These are phyloP conservation scores for Peromyscus leucopus DNA, from an alignment of 2,113 vertebrate species.

Conservation along the genomic window DNA sequence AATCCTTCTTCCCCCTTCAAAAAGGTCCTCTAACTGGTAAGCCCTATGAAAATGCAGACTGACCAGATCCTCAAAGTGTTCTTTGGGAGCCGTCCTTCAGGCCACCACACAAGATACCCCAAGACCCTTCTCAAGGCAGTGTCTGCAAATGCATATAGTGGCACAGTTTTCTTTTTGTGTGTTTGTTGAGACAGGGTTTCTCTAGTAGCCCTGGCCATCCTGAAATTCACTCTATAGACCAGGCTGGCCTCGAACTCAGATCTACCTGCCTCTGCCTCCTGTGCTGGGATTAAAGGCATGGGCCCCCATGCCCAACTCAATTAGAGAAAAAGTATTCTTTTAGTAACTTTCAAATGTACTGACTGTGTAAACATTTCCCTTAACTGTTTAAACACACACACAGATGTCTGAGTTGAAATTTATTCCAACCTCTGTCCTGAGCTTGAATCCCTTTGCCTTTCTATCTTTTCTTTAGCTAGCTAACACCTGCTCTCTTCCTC, in stretches of 20 bases:
- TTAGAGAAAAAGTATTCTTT: background rate
- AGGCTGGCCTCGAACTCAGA: background rate
- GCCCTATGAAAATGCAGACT: background rate
- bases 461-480: background rate
- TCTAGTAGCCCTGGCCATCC: background rate
- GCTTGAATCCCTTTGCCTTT: background rate
- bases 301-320: background rate
- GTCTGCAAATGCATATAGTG: background rate
- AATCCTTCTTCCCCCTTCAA: background rate
- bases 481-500: background rate
- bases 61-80: background rate
- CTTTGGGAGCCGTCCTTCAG: background rate
- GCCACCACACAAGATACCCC: background rate
- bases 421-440: background rate
- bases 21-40: background rate
- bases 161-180: background rate
- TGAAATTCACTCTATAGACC: background rate
- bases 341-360: slow-evolving; percentile 15
- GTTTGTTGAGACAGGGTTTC: background rate
- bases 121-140: background rate
- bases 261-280: background rate
- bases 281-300: background rate
- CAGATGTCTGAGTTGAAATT: background rate
- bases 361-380: background rate
- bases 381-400: background rate